A percentile compares a stretch with the other conserved stretches of the same genome.
phyloP scores from a whole-genome alignment of 2,888 invertebrate genomes.

The Ypsolopha sequella region DNA sequence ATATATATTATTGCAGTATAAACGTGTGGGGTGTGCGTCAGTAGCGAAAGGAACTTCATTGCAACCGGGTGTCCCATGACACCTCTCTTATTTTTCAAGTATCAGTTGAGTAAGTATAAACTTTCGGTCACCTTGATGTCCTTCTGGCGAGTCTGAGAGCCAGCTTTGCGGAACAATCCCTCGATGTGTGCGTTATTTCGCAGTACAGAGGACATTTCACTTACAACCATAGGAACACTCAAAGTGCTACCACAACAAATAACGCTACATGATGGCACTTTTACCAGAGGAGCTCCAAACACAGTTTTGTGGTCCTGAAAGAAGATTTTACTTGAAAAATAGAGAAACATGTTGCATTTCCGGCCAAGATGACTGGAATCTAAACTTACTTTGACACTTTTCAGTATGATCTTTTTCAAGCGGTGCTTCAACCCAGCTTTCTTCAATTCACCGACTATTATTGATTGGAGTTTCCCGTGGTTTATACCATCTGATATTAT shows the following conservation, averaged over 20 bases:
- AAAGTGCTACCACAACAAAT: constrained; percentile 78
- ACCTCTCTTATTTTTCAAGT: no score
- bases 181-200: constrained; percentile 79
- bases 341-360: not conserved
- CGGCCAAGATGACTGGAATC: not conserved
- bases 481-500: constrained; percentile 64
- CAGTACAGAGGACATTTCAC: constrained; percentile 78
- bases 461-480: constrained; percentile 58
- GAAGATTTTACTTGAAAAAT: constrained; percentile 7
- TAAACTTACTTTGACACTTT: constrained; percentile 61
- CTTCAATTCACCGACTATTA: constrained; percentile 76
- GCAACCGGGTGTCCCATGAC: no score
- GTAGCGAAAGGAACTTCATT: no score
- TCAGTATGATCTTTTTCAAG: constrained; percentile 73
- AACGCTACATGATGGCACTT: constrained; percentile 63
- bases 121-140: constrained; percentile 75
- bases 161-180: constrained; percentile 91
- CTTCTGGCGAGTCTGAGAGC: constrained; percentile 84
- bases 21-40: no score
- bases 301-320: constrained; percentile 57
- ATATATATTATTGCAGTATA: no score
- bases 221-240: constrained; percentile 79
- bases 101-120: no score
- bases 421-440: constrained; percentile 79
- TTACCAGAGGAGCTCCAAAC: constrained; percentile 58